phyloP scores from a whole-genome alignment of 2,888 invertebrate genomes.

The Oithona nana region DNA sequence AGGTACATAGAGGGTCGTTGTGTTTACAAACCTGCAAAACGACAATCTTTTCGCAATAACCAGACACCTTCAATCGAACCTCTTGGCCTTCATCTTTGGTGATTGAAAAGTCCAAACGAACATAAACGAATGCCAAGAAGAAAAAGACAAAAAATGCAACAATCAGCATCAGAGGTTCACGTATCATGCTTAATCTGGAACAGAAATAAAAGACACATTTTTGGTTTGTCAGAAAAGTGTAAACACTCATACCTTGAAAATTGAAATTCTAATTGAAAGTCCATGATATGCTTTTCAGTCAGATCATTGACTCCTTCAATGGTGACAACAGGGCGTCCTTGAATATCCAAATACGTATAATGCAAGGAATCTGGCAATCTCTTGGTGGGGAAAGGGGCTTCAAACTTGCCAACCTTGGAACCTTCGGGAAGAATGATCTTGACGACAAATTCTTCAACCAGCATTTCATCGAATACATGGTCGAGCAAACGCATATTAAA shows the following conservation, averaged over 20 bases:
- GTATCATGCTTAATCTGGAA: constrained; percentile 59
- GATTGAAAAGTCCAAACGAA: constrained; percentile 88
- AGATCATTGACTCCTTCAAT: constrained; percentile 59
- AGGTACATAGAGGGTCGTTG: too few relatives aligned
- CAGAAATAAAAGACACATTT: constrained; percentile 20
- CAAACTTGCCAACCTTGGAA: constrained; percentile 54
- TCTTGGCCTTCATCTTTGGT: constrained; percentile 35
- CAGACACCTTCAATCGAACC: constrained; percentile 30
- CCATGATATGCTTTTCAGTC: constrained; percentile 88
- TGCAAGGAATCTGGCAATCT: constrained; percentile 53
- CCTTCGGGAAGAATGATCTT: constrained; percentile 88
- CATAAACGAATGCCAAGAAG: constrained; percentile 73
- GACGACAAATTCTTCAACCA: constrained; percentile 67
- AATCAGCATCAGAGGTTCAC: constrained; percentile 78
- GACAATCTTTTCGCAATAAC: constrained; percentile 36
- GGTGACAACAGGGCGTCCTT: constrained; percentile 70
- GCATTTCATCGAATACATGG: constrained; percentile 91
- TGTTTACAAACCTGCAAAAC: too few relatives aligned
- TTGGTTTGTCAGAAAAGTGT: neutral
- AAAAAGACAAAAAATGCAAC: constrained; percentile 75
- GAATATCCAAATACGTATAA: constrained; percentile 83
- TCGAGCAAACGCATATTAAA: constrained; percentile 87
- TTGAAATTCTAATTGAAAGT: constrained; percentile 44
- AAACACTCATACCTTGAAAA: constrained; percentile 16
- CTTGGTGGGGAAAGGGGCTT: constrained; percentile 58